Conservation (phyloP, 2,888 invertebrate species). For the Apodemia duryi region DNA sequence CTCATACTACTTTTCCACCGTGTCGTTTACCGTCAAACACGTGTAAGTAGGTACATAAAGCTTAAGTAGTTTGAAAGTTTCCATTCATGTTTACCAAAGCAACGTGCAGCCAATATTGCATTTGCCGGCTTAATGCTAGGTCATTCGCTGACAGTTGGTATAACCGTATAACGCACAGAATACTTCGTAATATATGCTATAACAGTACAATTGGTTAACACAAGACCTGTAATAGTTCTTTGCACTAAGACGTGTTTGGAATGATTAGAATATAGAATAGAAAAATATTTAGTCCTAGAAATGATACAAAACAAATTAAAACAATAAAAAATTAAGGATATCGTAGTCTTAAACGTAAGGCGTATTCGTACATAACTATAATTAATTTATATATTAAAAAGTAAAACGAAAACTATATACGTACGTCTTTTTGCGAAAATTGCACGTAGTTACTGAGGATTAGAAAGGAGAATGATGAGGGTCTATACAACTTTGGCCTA, state of each 20-base stretch:
- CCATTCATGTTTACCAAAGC: slow-evolving; percentile 22
- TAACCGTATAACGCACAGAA: slow-evolving; percentile 19
- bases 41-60: not conserved
- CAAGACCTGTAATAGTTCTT: slow-evolving; percentile 24
- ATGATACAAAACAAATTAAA: too few species aligned
- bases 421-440: too few species aligned
- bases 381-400: too few species aligned
- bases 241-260: not conserved
- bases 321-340: too few species aligned
- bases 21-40: not conserved
- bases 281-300: not conserved
- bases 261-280: not conserved
- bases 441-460: too few species aligned
- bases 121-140: slow-evolving; percentile 26
- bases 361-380: too few species aligned
- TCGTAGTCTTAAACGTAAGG: too few species aligned
- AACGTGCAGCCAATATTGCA: slow-evolving; percentile 20
- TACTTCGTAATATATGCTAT: too few species aligned
- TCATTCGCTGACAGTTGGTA: slow-evolving; percentile 30
- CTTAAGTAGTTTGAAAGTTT: slow-evolving; percentile 3
- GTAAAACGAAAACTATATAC: too few species aligned
- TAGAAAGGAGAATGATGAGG: too few species aligned
- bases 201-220: slow-evolving; percentile 36
- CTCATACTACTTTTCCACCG: not conserved
- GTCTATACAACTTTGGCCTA: too few species aligned